phyloP scores from a whole-genome alignment of 2,797 vertebrate species.

The Dicrostonyx torquatus region DNA sequence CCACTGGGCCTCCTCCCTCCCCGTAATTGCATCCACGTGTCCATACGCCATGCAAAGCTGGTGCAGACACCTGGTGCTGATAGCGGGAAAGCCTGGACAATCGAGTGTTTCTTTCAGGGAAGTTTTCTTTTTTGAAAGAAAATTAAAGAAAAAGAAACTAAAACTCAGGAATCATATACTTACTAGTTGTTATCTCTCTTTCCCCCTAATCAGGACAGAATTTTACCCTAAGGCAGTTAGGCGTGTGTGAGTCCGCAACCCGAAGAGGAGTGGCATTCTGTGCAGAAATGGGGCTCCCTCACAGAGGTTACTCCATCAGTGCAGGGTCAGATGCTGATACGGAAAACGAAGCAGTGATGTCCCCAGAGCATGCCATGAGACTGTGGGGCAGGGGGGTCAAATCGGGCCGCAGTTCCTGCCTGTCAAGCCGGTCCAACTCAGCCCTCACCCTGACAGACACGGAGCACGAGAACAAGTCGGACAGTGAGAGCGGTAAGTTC shows the following conservation, averaged over 20 bases:
- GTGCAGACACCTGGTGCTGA: conserved; percentile 45
- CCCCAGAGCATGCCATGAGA: conserved; percentile 96
- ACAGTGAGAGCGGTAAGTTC: conserved; percentile 97
- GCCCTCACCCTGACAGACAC: conserved; percentile 98
- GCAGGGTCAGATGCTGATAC: conserved; percentile 92
- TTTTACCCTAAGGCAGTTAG: conserved; percentile 98
- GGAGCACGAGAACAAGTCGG: conserved; percentile 98
- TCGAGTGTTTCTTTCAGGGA: conserved; percentile 76
- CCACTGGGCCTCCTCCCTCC: not conserved
- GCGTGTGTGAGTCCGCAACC: conserved; percentile 95
- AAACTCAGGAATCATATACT: conserved; percentile 68
- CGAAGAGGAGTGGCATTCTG: conserved; percentile 96
- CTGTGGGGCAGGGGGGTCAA: conserved; percentile 97
- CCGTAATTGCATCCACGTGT: conserved; percentile 72
- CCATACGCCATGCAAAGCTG: conserved; percentile 37
- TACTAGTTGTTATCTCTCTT: conserved; percentile 87
- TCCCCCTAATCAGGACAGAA: conserved; percentile 94
- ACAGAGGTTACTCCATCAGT: conserved; percentile 95
- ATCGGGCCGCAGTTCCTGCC: conserved; percentile 94
- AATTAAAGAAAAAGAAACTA: not conserved
- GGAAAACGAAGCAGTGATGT: conserved; percentile 95
- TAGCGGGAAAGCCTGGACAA: conserved; percentile 55
- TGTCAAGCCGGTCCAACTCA: conserved; percentile 98
- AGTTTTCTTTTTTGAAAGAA: conserved; percentile 57
- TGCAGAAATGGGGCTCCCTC: conserved; percentile 96